A percentile compares a stretch with the other conserved stretches of the same genome.
Conservation (phyloP, 2,797 vertebrate genomes). For the Eospalax fontanierii region DNA sequence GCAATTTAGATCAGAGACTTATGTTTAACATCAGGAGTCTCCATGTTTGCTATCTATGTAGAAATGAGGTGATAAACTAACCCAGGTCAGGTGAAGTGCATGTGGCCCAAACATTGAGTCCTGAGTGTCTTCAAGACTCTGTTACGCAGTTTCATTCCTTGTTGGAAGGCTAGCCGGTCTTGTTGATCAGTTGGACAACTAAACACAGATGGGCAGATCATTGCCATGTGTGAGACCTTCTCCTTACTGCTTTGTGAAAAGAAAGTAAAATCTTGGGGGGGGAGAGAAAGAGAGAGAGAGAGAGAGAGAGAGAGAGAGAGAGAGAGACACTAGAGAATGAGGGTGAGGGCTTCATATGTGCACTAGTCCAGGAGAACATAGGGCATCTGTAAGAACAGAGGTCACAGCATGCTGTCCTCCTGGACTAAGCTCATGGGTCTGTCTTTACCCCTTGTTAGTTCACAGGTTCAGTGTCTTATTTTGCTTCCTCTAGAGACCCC, state of each 20-base stretch:
- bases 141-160: not conserved
- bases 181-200: not conserved
- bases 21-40: not conserved
- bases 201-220: too few relatives aligned
- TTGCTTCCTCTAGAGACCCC: too few relatives aligned
- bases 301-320: not conserved
- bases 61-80: not conserved
- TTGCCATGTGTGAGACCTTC: not conserved
- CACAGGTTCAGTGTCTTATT: not conserved
- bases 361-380: too few relatives aligned
- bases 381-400: not conserved
- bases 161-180: not conserved
- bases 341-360: not conserved
- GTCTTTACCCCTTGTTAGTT: not conserved
- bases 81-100: fast-evolving
- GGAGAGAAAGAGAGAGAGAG: not conserved
- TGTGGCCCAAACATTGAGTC: not conserved
- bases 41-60: too few relatives aligned
- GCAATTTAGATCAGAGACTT: not conserved
- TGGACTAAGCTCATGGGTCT: not conserved
- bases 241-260: not conserved
- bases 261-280: not conserved
- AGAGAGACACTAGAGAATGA: not conserved
- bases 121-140: not conserved
- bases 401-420: not conserved